Base-by-base conservation (phyloP, 2,888 invertebrate species). In the Drosophila differens region DNA sequence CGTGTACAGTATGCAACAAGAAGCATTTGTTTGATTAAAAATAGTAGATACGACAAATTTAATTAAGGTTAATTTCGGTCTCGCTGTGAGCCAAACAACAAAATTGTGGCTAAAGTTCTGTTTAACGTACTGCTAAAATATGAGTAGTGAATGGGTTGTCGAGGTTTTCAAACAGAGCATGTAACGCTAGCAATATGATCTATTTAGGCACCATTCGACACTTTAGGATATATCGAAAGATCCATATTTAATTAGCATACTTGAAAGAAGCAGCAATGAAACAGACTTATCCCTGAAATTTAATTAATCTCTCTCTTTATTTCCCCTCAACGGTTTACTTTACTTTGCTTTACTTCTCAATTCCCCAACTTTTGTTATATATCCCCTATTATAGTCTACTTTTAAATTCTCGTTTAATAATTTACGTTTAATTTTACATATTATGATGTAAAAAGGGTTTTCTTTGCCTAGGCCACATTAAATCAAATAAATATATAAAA, bases 1-100 rank as follows among this genome's bases (percentile, higher is more conserved):
- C 41, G 39, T 28, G 22, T 22, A 41, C 4, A 39, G 30, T n/a
- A 60, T 37, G 59, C 49, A 73, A 55, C 79, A 71, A 66, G 77
- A 49, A 66, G 64, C 73, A 70, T 76, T 81, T 70, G 71, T 68
- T 72, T 81, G 85, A 86, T 86, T 79, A 60, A 70, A 83, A 81
- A 70, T 60, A 62, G 22, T 52, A 79, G 89, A 88, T 88, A 89
- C 82, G 86, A 83, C 81, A 79, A 82, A 81, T 86, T 88, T 85
- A 88, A 88, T 89, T 87, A 87, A 85, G 82, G 77, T 79, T 83
- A 81, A 83, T 83, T 76, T 77, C n/a, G 39, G 32, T 12, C 74
- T 63, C 30, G 55, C 52, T 33, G 28, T 22, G 32, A n/a, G 22
- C 14, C 19, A 41, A 62, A 30, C 28, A 22, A 28, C 28, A 22